Evolutionary conservation across 2,113 vertebrate genomes (phyloP).

Genomic region (Sminthopsis crassicaudata): DNA sequence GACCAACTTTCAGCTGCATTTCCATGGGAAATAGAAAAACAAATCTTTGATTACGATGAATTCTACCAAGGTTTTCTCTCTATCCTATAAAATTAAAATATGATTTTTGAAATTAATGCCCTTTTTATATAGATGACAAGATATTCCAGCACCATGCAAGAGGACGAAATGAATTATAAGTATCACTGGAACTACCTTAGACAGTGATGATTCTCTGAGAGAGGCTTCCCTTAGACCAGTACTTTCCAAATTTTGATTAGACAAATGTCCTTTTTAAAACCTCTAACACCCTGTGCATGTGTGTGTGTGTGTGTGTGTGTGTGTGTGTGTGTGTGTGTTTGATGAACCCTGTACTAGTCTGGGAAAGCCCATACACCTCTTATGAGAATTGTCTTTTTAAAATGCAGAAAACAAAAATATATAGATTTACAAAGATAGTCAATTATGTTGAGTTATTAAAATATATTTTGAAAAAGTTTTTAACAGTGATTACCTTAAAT

Average conservation of each 20-base stretch:
- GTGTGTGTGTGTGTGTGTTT: background rate
- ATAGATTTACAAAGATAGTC: background rate
- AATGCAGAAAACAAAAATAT: background rate
- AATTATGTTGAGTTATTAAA: background rate
- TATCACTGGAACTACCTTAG: slow-evolving; percentile 31
- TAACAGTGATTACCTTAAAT: background rate
- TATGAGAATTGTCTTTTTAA: background rate
- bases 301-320: too few relatives aligned
- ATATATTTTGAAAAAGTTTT: background rate
- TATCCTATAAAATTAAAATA: slow-evolving; percentile 58
- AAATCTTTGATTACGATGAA: slow-evolving; percentile 57
- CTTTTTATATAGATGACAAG: slow-evolving; percentile 55
- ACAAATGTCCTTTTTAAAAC: background rate
- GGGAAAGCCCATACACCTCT: background rate
- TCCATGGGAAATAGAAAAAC: slow-evolving; percentile 53
- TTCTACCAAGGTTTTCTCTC: slow-evolving; percentile 45
- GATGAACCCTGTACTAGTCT: background rate
- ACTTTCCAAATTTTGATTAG: background rate
- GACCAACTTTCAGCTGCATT: slow-evolving; percentile 25
- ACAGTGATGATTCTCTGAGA: background rate
- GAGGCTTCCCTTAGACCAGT: background rate
- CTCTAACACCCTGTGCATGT: background rate
- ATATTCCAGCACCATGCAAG: slow-evolving; percentile 58
- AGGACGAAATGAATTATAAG: slow-evolving; percentile 50
- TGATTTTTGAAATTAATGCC: slow-evolving; percentile 37